Percentiles rank a stretch among this genome's conserved stretches.
phyloP scores from a whole-genome alignment of 2,888 invertebrate genomes.

The Atherix ibis region DNA sequence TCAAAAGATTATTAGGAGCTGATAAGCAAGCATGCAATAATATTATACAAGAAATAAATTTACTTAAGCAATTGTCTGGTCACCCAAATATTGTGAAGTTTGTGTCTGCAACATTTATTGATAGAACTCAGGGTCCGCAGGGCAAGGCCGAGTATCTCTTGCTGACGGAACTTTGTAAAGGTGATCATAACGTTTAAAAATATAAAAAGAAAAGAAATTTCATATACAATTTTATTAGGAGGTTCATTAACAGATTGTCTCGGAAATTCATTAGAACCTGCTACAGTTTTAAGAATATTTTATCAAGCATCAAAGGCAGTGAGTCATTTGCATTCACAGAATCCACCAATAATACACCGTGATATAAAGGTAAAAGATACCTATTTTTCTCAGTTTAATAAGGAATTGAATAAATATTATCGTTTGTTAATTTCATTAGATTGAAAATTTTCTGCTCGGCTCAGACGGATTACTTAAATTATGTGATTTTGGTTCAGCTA shows the following conservation, averaged over 20 bases:
- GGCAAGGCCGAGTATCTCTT: conserved; percentile 81
- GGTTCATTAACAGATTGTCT: conserved; percentile 30
- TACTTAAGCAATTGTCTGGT: conserved; percentile 75
- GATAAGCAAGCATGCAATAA: conserved; percentile 66
- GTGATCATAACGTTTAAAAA: too few relatives aligned
- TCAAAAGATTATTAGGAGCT: conserved; percentile 74
- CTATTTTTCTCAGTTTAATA: too few relatives aligned
- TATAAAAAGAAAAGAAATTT: too few relatives aligned
- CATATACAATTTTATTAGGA: too few relatives aligned
- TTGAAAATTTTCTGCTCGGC: conserved; percentile 86
- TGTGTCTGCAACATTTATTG: conserved; percentile 66
- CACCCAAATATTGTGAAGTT: conserved; percentile 87
- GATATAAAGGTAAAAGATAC: conserved; percentile 93
- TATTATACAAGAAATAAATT: conserved; percentile 68
- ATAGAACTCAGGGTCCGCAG: conserved; percentile 61
- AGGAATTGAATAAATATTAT: conserved; percentile 1
- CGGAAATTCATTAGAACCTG: conserved; percentile 22
- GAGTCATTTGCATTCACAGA: conserved; percentile 83
- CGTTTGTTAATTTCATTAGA: conserved; percentile 27
- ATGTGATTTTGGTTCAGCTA: conserved; percentile 96
- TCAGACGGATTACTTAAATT: conserved; percentile 75
- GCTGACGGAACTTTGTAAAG: conserved; percentile 84
- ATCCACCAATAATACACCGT: conserved; percentile 82
- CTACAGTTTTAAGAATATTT: conserved; percentile 66
- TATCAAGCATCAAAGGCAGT: conserved; percentile 85